Evolutionary conservation across 2,888 invertebrate genomes (phyloP).

Genomic region (Spodoptera exigua): DNA sequence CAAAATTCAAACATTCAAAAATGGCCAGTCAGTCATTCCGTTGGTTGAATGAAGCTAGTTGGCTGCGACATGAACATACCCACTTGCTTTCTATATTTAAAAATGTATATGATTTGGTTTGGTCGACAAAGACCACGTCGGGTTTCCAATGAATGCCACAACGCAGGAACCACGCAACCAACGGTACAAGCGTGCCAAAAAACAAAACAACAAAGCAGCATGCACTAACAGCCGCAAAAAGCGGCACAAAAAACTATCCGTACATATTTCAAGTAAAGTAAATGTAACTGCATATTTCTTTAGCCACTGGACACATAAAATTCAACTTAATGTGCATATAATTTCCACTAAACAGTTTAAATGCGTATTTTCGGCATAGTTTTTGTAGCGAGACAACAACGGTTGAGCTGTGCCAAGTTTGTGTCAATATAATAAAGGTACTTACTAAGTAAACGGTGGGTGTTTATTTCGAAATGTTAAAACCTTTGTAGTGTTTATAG

Average conservation of each 20-base stretch:
- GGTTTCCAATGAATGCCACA: conserved; percentile 45
- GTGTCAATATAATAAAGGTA: conserved; percentile 13
- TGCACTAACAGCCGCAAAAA: conserved; percentile 46
- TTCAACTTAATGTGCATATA: conserved; percentile 43
- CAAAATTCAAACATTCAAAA: no score
- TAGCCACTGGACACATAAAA: conserved; percentile 35
- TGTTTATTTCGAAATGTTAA: conserved; percentile 11
- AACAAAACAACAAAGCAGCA: conserved; percentile 42
- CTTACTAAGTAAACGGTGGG: conserved; percentile 22
- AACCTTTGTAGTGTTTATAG: no score
- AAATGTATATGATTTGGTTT: conserved; percentile 65
- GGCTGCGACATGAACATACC: no score
- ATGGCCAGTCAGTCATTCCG: no score
- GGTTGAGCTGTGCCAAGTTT: conserved; percentile 37
- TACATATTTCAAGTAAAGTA: conserved; percentile 34
- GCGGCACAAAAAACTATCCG: conserved; percentile 8
- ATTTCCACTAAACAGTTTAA: conserved; percentile 33
- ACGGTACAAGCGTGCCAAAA: conserved; percentile 25
- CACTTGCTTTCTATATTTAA: conserved; percentile 46
- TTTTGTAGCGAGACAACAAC: conserved; percentile 26
- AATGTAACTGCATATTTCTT: conserved; percentile 37
- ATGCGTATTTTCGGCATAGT: conserved; percentile 31
- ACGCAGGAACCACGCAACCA: conserved; percentile 30
- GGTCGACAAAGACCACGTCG: conserved; percentile 49
- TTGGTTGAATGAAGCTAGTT: no score